Percentiles rank a stretch among this genome's conserved stretches.
Conservation (phyloP, 2,888 invertebrate genomes). For the Acleris laterana region DNA sequence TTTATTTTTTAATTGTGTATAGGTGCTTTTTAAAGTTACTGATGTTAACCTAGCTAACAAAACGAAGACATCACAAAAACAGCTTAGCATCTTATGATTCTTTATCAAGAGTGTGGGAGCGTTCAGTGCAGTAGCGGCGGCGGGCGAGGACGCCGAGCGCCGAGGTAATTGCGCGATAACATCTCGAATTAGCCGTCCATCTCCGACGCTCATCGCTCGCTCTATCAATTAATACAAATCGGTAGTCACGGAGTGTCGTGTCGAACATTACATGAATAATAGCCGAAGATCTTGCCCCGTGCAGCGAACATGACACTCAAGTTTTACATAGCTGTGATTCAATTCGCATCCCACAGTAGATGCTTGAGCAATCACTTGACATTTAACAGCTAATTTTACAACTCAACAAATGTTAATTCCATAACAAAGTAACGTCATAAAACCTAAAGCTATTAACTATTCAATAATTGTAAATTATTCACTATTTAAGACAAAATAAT, state of each 20-base stretch:
- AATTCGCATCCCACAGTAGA: not conserved
- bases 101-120: constrained; percentile 24
- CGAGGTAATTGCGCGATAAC: constrained; percentile 77
- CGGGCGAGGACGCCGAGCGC: constrained; percentile 38
- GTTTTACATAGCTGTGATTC: not conserved
- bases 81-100: not conserved
- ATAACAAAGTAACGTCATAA: constrained; percentile 9
- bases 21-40: too few relatives aligned
- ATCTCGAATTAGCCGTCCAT: constrained; percentile 81
- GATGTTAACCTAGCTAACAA: not conserved
- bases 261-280: constrained; percentile 75
- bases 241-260: constrained; percentile 72
- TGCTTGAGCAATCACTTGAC: constrained; percentile 1
- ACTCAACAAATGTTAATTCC: not conserved
- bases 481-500: constrained; percentile 17
- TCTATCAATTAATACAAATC: constrained; percentile 81
- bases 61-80: constrained; percentile 2
- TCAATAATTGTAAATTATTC: constrained; percentile 13
- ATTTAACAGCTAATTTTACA: constrained; percentile 2
- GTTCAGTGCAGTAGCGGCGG: constrained; percentile 25
- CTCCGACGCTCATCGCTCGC: constrained; percentile 75
- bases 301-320: not conserved
- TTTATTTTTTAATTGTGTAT: too few relatives aligned
- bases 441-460: constrained; percentile 15
- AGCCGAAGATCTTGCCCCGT: constrained; percentile 64